phyloP scores from a whole-genome alignment of 2,113 vertebrate genomes.

The Cyprinodon brontotheroides region DNA sequence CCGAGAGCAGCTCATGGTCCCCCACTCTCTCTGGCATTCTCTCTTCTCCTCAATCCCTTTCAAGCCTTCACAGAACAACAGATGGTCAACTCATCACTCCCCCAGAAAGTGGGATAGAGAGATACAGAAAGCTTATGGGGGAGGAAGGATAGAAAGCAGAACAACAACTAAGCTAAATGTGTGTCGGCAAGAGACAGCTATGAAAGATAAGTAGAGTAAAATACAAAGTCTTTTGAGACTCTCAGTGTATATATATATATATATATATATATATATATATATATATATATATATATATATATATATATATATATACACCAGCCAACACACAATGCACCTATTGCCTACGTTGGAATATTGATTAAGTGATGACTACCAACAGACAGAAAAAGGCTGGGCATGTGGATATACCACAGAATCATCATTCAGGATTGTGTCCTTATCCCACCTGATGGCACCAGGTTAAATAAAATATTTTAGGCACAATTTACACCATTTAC shows the following conservation, averaged over 20 bases:
- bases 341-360: constrained; percentile 22
- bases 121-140: constrained; percentile 52
- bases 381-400: constrained; percentile 4
- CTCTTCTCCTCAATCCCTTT: constrained; percentile 58
- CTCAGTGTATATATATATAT: not conserved
- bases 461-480: constrained; percentile 58
- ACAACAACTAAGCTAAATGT: constrained; percentile 30
- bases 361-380: constrained; percentile 21
- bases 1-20: constrained; percentile 23
- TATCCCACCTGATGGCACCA: constrained; percentile 39
- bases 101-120: constrained; percentile 56
- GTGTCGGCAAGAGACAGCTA: constrained; percentile 8
- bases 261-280: not conserved
- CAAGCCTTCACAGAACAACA: constrained; percentile 70
- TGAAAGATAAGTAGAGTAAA: not conserved
- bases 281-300: not conserved
- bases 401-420: constrained; percentile 17
- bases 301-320: constrained; percentile 8
- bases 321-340: constrained; percentile 22
- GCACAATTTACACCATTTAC: constrained; percentile 60
- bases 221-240: constrained; percentile 10
- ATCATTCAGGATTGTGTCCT: constrained; percentile 38
- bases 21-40: constrained; percentile 30
- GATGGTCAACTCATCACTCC: constrained; percentile 73
- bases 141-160: constrained; percentile 62